These are phyloP conservation scores for Ictalurus punctatus DNA, from an alignment of 2,113 vertebrate genomes.

Conservation along the genomic window DNA sequence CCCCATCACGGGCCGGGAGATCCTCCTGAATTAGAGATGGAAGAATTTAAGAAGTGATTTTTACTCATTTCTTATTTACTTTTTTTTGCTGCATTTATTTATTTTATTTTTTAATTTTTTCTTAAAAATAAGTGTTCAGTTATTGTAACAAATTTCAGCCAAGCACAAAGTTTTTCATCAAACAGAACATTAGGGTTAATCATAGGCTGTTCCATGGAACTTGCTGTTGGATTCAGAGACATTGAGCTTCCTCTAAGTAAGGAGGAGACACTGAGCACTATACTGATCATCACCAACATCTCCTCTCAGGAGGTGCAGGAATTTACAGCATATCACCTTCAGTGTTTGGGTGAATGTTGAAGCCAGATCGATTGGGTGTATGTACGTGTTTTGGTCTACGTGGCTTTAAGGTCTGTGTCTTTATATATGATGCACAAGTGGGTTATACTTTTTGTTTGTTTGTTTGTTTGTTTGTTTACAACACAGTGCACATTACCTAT, in stretches of 20 bases:
- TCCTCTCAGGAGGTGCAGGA: constrained; percentile 17
- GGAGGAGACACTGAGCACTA: not conserved
- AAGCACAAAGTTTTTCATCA: not conserved
- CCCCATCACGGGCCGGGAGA: not conserved
- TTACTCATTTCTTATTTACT: not conserved
- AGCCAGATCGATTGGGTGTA: not conserved
- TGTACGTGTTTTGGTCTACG: not conserved
- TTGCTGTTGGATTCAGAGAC: not conserved
- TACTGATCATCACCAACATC: not conserved
- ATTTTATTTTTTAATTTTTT: not conserved
- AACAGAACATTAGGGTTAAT: constrained; percentile 11
- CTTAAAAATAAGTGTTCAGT: not conserved
- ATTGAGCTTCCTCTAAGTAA: not conserved
- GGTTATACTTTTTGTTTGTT: not conserved
- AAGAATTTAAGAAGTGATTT: not conserved
- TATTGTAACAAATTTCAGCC: not conserved
- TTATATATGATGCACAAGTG: constrained; percentile 13
- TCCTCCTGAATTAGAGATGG: not conserved
- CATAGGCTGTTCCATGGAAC: not conserved
- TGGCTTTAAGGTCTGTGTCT: constrained; percentile 5
- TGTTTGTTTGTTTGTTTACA: not conserved
- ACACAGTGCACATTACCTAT: not conserved
- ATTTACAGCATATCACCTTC: not conserved
- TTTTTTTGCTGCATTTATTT: not conserved
- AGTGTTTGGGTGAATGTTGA: not conserved